A percentile compares a stretch with the other conserved stretches of the same genome.
Conservation (phyloP, 2,888 invertebrate species). For the Anoplius nigerrimus region DNA sequence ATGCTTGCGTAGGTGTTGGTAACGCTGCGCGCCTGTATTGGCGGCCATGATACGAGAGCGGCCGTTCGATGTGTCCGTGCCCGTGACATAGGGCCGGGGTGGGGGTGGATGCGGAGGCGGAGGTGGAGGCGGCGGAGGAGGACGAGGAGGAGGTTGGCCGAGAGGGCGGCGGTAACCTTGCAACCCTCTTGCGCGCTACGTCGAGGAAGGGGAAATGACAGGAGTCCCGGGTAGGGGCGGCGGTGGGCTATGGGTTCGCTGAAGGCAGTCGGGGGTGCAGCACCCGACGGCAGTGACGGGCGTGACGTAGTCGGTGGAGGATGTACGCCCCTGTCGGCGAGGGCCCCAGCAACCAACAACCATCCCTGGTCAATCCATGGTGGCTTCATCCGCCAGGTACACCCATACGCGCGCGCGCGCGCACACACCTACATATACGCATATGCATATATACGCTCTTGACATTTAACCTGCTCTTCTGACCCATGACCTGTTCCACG, state of each 20-base stretch:
- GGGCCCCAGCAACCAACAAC: conserved; percentile 71
- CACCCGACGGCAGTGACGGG: conserved; percentile 72
- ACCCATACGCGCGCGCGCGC: conserved; percentile 15
- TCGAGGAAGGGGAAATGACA: conserved; percentile 65
- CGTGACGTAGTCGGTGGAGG: conserved; percentile 74
- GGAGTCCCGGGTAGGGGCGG: conserved; percentile 50
- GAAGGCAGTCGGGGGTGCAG: conserved; percentile 65
- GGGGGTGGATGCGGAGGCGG: conserved; percentile 22
- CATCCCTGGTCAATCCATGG: conserved; percentile 73
- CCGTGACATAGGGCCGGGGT: conserved; percentile 33
- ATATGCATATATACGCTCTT: conserved; percentile 1
- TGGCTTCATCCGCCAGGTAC: conserved; percentile 74
- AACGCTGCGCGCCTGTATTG: conserved; percentile 29
- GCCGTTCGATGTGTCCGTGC: conserved; percentile 32
- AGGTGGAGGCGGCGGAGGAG: conserved; percentile 31
- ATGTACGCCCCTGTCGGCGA: conserved; percentile 74
- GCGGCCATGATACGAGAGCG: conserved; percentile 24
- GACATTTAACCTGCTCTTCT: conserved; percentile 1
- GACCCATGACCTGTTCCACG: conserved; percentile 4
- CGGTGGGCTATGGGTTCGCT: conserved; percentile 57
- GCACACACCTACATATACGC: not conserved
- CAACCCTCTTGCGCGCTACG: conserved; percentile 67
- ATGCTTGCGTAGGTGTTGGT: conserved; percentile 25
- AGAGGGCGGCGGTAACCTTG: conserved; percentile 66
- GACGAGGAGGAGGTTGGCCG: conserved; percentile 21